These are phyloP conservation scores for Chaetogeoica ovagalla DNA, from an alignment of 2,888 invertebrate genomes.

Conservation along the genomic window DNA sequence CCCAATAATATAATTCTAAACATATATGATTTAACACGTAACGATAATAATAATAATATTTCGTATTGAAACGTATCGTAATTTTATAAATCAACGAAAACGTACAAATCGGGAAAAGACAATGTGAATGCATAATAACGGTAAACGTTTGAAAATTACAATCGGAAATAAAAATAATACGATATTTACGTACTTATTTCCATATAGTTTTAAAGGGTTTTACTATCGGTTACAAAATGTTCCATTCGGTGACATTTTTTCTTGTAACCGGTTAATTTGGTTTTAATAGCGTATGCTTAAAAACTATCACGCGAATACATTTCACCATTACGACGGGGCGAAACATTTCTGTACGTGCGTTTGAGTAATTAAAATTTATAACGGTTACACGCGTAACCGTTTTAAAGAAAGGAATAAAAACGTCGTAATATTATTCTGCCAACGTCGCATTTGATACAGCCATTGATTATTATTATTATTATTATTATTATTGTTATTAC, in stretches of 20 bases:
- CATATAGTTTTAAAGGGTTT: too few species aligned
- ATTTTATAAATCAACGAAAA: too few species aligned
- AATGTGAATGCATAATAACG: neutral
- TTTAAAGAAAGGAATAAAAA: conserved; percentile 13
- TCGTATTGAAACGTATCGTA: too few species aligned
- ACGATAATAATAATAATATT: too few species aligned
- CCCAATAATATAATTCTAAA: too few species aligned
- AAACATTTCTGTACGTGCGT: conserved; percentile 34
- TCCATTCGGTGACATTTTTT: neutral
- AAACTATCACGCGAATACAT: conserved; percentile 21
- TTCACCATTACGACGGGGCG: conserved; percentile 16
- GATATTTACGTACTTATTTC: too few species aligned
- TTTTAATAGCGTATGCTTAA: conserved; percentile 8
- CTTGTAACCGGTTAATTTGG: neutral
- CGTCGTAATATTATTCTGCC: conserved; percentile 7
- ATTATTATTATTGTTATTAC: neutral
- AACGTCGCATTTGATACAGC: conserved; percentile 38
- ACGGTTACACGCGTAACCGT: conserved; percentile 10
- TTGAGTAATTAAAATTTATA: conserved; percentile 25
- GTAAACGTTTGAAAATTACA: too few species aligned
- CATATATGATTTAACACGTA: too few species aligned
- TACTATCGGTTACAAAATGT: too few species aligned
- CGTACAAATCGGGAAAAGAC: too few species aligned
- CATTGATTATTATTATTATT: conserved; percentile 32
- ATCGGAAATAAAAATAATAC: too few species aligned